Base-by-base conservation (phyloP, 1,140 invertebrate species). In the Aradophagus sp. region DNA sequence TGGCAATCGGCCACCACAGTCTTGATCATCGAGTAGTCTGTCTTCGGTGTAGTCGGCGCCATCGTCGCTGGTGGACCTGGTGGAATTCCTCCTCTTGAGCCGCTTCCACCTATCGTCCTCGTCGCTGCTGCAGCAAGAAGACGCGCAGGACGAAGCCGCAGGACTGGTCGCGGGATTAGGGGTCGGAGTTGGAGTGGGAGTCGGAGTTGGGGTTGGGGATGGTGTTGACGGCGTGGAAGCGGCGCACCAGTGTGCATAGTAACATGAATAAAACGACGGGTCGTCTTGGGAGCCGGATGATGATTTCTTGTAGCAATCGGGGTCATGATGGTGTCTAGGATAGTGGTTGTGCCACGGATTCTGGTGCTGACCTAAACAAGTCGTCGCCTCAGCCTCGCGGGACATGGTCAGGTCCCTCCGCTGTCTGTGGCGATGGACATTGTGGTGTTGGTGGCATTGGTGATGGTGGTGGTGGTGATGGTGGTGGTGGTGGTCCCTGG, bases 321-420 rank as follows among this genome's bases (percentile, higher is more conserved):
- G 48, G 39, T 69, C 32, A 53, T 75, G 73, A 66, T 75, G 74
- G 39, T 76, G 62, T 56, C 70, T 58, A 23, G 59, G 66, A 63
- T 76, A 67, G 41, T 75, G 61, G 41, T 66, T 70, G 39, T 76
- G 61, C 48, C 77, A 69, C 55, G 75, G 76, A 72, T 82, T 80
- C 80, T 84, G 82, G 76, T 82, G 81, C 80, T 84, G 81, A 83
- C 80, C 80, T 82, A 82, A 77, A 74, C 67, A 78, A 77, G 70
- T 47, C 61, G 76, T 75, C 65, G 75, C 68, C 29, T 82, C 77
- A 73, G 74, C 73, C 42, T 83, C 79, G 42, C 16, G 39, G 27
- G 70, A 77, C 66, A 76, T 77, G 29, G 73, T 74, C 74, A 48
- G 65, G 36, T 76, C 69, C 71, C 47, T 79, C 76, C 78, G 70